Evolutionary conservation across 2,797 vertebrate species (phyloP), one percentile per base, ranked within the genome.

Genomic region (Acanthurus lineatus): DNA sequence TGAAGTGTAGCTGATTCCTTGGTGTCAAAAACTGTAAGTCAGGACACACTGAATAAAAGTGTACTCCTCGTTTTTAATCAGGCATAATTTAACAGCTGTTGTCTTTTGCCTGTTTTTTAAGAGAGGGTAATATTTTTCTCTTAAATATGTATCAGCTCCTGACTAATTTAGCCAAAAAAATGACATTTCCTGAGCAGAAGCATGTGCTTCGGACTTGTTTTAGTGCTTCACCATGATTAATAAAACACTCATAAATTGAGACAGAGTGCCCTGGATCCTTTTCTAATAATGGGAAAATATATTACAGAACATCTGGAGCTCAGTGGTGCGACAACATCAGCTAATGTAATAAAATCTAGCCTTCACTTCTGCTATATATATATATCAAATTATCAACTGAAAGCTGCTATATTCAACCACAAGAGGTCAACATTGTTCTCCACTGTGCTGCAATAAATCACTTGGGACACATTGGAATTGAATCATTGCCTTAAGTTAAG

Each of bases 391-490:
- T 4, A 28, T 35, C 17, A 54, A 32, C 53, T 20, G 12, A 44
- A 42, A n/a, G 14, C 0, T 12, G 9, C 3, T 10, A 11, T 22
- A 38, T 47, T 60, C 17, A 5, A 69, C 70, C 74, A 76, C 71
- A 47, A 63, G 71, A 68, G 54, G 74, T 62, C 74, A 66, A 57
- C 44, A 10, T 17, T 60, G 44, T 54, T 64, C 35, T 19, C 4
- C 17, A 61, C 5, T 32, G 3, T 52, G 52, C 83, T 87, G 20
- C 90, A 86, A 16, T 45, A 47, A 40, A 57, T 73, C 20, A 19
- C 28, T 6, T 6, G 25, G 19, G 73, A 58, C 0, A 1, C 19
- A 19, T 25, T 38, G 35, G 48, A 48, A 49, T 38, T 58, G 20
- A 52, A 60, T 51, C 28, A 0, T 62, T 9, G 12, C 25, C 16